Base-by-base conservation (phyloP, 2,888 invertebrate species). In the Formica aserva region DNA sequence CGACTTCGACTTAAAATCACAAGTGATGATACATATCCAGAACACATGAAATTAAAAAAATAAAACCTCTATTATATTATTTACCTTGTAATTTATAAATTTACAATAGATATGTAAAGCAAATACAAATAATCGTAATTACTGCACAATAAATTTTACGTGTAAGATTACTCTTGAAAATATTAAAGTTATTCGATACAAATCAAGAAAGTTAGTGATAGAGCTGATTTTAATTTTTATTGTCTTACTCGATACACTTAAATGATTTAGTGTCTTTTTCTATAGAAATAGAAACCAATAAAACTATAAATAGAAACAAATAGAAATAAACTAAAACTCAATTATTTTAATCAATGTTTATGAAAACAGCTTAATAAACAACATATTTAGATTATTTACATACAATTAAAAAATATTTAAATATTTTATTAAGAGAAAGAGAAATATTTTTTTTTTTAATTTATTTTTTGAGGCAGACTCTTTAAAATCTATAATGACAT, bases 1-100 rank as follows among this genome's bases (percentile, higher is more conserved):
- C 32, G 60, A 55, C 48, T 85, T 86, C 81, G 83, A 84, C 74
- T 82, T 18, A 86, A 82, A 69, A 52, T 52, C 32, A n/a, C n/a
- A 32, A 6, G 2, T 48, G n/a, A 22, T 32, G 9, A 60, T 60
- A 29, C 13, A 45, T 29, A 0, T n/a, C n/a, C 29, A 62, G 35
- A 11, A 26, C 13, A 55, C 29, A 35, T 76, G 11, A 60, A 15
- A 52, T 57, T n/a, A 18, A 18, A n/a, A 18, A 60, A 57, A 45
- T 57, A 3, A 74, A 18, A 41, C 0, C 35, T 2, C 8, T 69
- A 48, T 18, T 18, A 32, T 13, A 48, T 48, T 15, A 38, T 15
- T 67, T 15, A 26, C 0, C 45, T 45, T 45, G 6, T n/a, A 52
- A 13, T 52, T 15, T 52, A 32, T 0, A 66, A 26, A 45, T 22